Evolutionary conservation across 53 echinoderm and acorn worm species (phyloP), one percentile per base, ranked within the genome.

Genomic region (Holothuria leucospilota): DNA sequence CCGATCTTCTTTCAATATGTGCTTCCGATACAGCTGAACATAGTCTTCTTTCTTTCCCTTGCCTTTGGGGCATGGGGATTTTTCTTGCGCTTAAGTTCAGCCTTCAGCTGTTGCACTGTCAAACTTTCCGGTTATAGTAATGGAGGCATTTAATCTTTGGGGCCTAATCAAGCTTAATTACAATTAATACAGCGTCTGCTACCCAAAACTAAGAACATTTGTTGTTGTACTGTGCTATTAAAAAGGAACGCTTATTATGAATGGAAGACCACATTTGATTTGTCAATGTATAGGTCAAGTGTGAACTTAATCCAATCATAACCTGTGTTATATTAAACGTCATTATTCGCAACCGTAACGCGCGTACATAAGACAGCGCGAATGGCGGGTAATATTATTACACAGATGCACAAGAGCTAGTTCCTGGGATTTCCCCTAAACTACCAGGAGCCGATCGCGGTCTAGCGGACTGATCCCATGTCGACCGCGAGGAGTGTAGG

Each of bases 41-140:
- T 90, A 90, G 30, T 73, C 87, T 28, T 74, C 62, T 87, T 93
- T 93, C 63, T 83, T 88, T 23, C 66, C 90, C 4, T 87, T 59
- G 16, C 41, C 27, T 39, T 75, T 62, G 29, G 87, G 81, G 7
- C n/a, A 89, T 26, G 39, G 83, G 27, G 26, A 93, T n/a, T 79
- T 7, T 90, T 84, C 23, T 68, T 82, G 30, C 62, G 83, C 30
- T 51, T 67, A 1, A 93, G 77, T 26, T 82, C 71, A 26, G 63
- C 52, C 67, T 84, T 86, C n/a, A 93, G 49, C 86, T 75, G 87
- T 38, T 67, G 62, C 21, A 84, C 90, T 26, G 93, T 93, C 49
- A 93, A 84, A 28, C 67, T 84, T 51, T 83, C 52, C 16, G 93
- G 90, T 77, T 93, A n/a, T 62, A 23, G 27, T 38, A 13, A 63